Base-by-base conservation (phyloP, 1,140 invertebrate species). In the Pseudomyrmex sp. region DNA sequence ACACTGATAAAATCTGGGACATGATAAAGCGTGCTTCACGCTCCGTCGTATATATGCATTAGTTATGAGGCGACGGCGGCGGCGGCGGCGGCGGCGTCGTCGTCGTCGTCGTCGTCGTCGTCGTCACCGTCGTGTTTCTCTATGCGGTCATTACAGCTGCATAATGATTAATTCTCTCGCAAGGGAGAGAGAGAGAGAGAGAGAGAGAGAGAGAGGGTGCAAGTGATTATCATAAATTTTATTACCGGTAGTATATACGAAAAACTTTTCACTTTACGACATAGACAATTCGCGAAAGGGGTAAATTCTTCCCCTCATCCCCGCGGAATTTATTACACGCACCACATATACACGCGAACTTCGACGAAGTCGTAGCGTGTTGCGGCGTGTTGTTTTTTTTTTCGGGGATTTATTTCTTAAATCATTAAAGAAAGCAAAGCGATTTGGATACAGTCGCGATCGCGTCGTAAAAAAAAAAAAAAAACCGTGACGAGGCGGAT, bases 211-310 rank as follows among this genome's bases (percentile, higher is more conserved):
- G 35, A 35, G 44, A 68, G 85, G 83, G 87, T 88, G 87, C 85
- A 87, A 87, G 75, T 88, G 74, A 88, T 88, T 88, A 88, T 82
- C 85, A 77, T 76, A 61, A 66, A 72, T 85, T 88, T 88, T 88
- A 88, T 85, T 54, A 54, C 75, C n/a, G 26, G 35, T 20, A 23
- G 74, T 76, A 77, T 56, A 35, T 35, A 35, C 35, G 35, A 35
- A 48, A 70, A 59, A 61, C 20, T 70, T 48, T 70, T 20, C 58
- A 35, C 20, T 9, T 68, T 61, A 69, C 62, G 63, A 59, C 35
- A 35, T 1, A 7, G 35, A 35, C 35, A 20, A 23, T 70, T 68
- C 23, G 63, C n/a, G 20, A 80, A 70, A 72, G 35, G 23, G 59
- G 44, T 80, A 48, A 59, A 35, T 35, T 35, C 5, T 7, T 5